Base-by-base conservation (phyloP, 1,140 invertebrate genomes). In the Brachionus rubens region DNA sequence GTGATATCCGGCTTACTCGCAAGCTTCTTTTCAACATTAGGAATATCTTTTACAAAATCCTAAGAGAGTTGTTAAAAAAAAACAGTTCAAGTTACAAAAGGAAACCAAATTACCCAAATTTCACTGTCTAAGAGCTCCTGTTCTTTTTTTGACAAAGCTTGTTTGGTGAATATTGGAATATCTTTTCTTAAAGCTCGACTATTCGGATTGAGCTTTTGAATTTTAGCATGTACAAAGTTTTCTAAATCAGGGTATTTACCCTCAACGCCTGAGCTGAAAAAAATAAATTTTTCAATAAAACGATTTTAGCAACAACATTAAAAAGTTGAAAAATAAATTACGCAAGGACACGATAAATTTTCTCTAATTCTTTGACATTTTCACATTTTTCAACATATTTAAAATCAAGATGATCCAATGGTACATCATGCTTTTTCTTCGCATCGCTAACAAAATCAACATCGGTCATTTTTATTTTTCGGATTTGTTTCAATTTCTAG, bases 361-460 rank as follows among this genome's bases (percentile, higher is more conserved):
- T 83, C 59, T 85, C 82, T 30, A 85, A 78, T 76, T 85, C 81
- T 68, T 83, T 83, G 0, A 81, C 77, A 78, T 83, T 78, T 10
- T 48, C 79, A 76, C 83, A 84, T 24, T 79, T 79, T 47, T 79
- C 77, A 16, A 85, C 81, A 76, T 84, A 83, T 7, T 62, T 72
- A 46, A 80, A 82, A 65, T 85, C 83, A 30, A 85, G 76, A 67
- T 83, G 81, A 21, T 77, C 76, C 6, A 85, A 33, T 7, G 83
- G 82, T 9, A 85, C 80, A 54, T 82, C 80, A 79, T 82, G 82
- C 43, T 81, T 83, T 78, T 80, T 81, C 12, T 80, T 80, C 41
- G 16, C 26, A 33, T 52, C 43, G 21, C 12, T 41, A 7, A 46
- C 12, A 62, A 76, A 56, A 76, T 65, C 59, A 14, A 43, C 59